Conservation (phyloP, 2,888 invertebrate genomes). For the Rhagonycha lutea region DNA sequence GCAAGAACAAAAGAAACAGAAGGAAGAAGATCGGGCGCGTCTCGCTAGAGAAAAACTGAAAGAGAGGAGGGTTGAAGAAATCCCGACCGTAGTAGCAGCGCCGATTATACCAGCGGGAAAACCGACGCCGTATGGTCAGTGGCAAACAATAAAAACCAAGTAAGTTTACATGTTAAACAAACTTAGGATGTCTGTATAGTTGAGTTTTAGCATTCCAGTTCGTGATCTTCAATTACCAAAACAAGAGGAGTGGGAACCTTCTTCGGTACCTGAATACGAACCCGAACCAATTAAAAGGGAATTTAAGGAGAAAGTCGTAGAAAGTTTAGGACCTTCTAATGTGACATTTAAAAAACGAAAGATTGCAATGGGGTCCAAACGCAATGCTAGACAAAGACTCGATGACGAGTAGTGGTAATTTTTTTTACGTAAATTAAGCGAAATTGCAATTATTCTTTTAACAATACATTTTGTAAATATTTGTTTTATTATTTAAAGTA, state of each 20-base stretch:
- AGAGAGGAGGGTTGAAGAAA: slow-evolving; percentile 46
- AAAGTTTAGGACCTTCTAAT: slow-evolving; percentile 55
- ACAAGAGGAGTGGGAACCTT: slow-evolving; percentile 45
- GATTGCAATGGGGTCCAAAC: slow-evolving; percentile 59
- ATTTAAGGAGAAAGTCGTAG: slow-evolving; percentile 67
- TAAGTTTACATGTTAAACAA: slow-evolving; percentile 46
- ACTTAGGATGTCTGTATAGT: not conserved
- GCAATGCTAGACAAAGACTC: slow-evolving; percentile 67
- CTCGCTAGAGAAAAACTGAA: slow-evolving; percentile 57
- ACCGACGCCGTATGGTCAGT: slow-evolving; percentile 74
- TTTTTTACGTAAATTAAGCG: not conserved
- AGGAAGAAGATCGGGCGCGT: slow-evolving; percentile 59
- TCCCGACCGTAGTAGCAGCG: slow-evolving; percentile 51
- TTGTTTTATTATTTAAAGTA: not conserved
- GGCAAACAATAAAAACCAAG: slow-evolving; percentile 70
- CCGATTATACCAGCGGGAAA: slow-evolving; percentile 65
- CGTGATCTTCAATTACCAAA: slow-evolving; percentile 76
- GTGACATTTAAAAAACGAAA: slow-evolving; percentile 72
- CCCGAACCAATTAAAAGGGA: slow-evolving; percentile 57
- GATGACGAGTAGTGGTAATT: slow-evolving; percentile 64
- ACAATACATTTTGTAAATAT: not conserved
- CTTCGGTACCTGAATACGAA: slow-evolving; percentile 54
- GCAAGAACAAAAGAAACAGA: slow-evolving; percentile 51
- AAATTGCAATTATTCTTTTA: not conserved
- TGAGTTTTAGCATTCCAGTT: slow-evolving; percentile 42